Evolutionary conservation across 2,888 invertebrate genomes (phyloP), one percentile per base, ranked within the genome.

Genomic region (Eueremaeus valkanovi): DNA sequence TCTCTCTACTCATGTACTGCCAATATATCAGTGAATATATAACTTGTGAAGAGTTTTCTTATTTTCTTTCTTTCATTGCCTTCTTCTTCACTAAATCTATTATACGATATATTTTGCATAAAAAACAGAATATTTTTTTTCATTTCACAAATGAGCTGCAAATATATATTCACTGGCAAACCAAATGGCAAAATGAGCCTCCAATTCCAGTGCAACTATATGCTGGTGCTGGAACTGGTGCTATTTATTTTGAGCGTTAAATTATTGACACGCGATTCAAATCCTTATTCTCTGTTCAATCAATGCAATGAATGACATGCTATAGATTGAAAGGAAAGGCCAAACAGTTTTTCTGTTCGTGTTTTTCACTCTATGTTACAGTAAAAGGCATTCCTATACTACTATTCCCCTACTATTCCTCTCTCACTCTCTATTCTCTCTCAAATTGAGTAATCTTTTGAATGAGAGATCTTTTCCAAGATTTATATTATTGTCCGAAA

Each of bases 251-350:
- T 36, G 16, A 33, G 63, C 33, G 36, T 63, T 63, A 63, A 63
- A 63, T 63, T 63, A 63, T 63, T 63, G 63, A 63, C 63, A 63
- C 63, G 63, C 63, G 63, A 63, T 63, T 63, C 63, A 33, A 63
- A 33, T 33, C 36, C 63, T 33, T 55, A 55, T 55, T 55, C 55
- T 55, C 24, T 24, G 27, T 27, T 21, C 55, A 55, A 55, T 55
- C 55, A 55, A 55, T 55, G 55, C 24, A 55, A 55, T n/a, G 55
- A 55, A 24, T 24, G 55, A 55, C 36, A 36, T 36, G 36, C 36
- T 8, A 55, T 55, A 27, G 55, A 55, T 55, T 55, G 55, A 55
- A 55, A 55, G 55, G 55, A 55, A 55, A 55, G 55, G 27, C 55
- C 55, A 55, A 55, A 55, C 55, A 55, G 55, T 55, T 55, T 36